These are phyloP conservation scores for Kradibia gibbosae DNA, from an alignment of 1,140 invertebrate genomes.

Conservation along the genomic window DNA sequence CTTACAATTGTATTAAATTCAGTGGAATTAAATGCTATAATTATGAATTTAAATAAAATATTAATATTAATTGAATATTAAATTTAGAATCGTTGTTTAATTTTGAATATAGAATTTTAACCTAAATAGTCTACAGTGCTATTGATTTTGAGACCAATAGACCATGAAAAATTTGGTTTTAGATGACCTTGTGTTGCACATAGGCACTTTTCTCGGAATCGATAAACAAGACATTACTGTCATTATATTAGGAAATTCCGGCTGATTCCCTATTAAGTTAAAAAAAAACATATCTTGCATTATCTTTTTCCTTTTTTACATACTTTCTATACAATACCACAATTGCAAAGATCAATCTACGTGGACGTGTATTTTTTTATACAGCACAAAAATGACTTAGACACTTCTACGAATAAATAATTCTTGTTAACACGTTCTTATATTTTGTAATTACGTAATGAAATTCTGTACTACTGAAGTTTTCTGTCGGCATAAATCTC, in stretches of 20 bases:
- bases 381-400: constrained; percentile 5
- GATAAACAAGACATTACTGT: constrained; percentile 8
- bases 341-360: constrained; percentile 30
- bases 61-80: too few relatives aligned
- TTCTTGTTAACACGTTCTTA: constrained; percentile 13
- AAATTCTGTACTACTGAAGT: background rate
- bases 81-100: too few relatives aligned
- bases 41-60: too few relatives aligned
- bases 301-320: background rate
- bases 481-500: too few relatives aligned
- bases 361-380: background rate
- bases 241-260: constrained; percentile 32
- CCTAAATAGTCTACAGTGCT: too few relatives aligned
- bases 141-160: background rate
- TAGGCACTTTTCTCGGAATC: constrained; percentile 19
- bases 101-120: too few relatives aligned
- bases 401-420: constrained; percentile 38
- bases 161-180: background rate
- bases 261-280: constrained; percentile 7
- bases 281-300: constrained; percentile 17
- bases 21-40: too few relatives aligned
- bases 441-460: constrained; percentile 40
- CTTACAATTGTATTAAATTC: too few relatives aligned
- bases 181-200: constrained; percentile 21
- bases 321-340: background rate